Conservation (phyloP, 2,113 vertebrate species). For the Glaucomys volans region DNA sequence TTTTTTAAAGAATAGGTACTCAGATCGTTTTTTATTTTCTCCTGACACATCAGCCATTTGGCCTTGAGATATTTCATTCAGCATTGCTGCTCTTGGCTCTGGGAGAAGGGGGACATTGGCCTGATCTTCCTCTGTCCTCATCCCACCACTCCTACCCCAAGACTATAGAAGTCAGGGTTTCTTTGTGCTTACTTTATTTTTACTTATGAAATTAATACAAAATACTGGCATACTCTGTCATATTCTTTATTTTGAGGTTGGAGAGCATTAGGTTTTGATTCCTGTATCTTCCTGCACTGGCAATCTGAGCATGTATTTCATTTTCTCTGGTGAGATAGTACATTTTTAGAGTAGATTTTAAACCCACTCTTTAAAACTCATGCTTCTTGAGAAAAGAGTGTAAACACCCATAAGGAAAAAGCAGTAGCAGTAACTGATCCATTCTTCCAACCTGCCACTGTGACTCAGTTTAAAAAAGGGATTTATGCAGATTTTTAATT, state of each 20-base stretch:
- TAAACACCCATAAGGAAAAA: not conserved
- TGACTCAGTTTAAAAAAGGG: not conserved
- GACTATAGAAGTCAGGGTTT: not conserved
- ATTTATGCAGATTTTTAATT: not conserved
- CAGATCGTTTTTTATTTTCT: not conserved
- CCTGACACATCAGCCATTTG: not conserved
- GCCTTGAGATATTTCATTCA: no score
- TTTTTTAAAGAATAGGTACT: not conserved
- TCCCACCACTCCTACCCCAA: not conserved
- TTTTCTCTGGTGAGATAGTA: constrained; percentile 35
- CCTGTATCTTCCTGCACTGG: constrained; percentile 45
- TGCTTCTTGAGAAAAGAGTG: not conserved
- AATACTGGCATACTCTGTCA: not conserved
- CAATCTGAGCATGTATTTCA: not conserved
- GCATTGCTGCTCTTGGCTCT: not conserved
- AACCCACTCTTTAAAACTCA: not conserved
- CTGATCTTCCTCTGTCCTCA: not conserved
- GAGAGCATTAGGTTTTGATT: constrained; percentile 67
- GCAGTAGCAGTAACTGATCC: not conserved
- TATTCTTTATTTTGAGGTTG: constrained; percentile 75
- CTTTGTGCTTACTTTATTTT: constrained; percentile 11
- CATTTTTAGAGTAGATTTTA: not conserved
- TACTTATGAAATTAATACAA: constrained; percentile 29
- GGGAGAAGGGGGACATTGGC: fast-evolving
- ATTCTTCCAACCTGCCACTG: not conserved